A percentile compares a stretch with the other conserved stretches of the same genome.
Conservation (phyloP, 2,888 invertebrate genomes). For the Cheilosia grossa region DNA sequence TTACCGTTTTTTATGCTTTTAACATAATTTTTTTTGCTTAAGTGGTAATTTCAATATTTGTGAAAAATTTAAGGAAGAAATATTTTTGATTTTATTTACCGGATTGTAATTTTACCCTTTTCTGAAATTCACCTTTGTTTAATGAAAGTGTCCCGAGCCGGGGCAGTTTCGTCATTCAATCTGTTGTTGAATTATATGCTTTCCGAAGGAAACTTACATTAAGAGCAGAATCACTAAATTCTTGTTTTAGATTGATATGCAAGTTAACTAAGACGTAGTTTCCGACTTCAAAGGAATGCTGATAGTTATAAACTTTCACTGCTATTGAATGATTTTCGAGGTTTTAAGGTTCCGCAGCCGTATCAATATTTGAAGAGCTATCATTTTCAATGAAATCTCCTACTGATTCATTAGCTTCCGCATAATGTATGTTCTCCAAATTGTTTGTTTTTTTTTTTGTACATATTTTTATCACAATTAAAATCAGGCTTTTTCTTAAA, state of each 20-base stretch:
- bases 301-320: not conserved
- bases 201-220: conserved; percentile 11
- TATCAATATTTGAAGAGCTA: conserved; percentile 2
- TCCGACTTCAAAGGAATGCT: conserved; percentile 4
- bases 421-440: not conserved
- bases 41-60: no score
- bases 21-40: no score
- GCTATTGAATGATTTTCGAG: conserved; percentile 3
- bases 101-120: not conserved
- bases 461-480: no score
- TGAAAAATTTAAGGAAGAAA: no score
- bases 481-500: no score
- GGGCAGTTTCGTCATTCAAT: conserved; percentile 5
- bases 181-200: not conserved
- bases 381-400: conserved; percentile 5
- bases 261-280: conserved; percentile 3
- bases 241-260: not conserved
- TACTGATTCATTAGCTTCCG: conserved; percentile 1
- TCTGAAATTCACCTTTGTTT: not conserved
- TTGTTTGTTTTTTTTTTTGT: no score
- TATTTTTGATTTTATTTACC: no score
- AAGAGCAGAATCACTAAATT: conserved; percentile 3
- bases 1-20: no score
- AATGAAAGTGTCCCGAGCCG: conserved; percentile 5
- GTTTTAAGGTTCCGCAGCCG: not conserved